Conservation (phyloP, 2,113 vertebrate species). For the Datnioides undecimradiatus region DNA sequence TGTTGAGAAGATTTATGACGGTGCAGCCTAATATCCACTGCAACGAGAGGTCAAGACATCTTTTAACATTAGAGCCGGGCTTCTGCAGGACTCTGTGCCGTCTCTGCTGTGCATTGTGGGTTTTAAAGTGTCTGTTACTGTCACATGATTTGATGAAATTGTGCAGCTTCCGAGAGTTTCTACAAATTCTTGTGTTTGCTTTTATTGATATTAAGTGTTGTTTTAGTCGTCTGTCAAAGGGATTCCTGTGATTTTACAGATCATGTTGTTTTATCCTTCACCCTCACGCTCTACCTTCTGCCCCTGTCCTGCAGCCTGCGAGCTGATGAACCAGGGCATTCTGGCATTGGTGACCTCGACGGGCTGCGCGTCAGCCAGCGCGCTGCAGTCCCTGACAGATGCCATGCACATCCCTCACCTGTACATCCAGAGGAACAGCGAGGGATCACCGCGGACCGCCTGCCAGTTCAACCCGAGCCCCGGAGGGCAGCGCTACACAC, state of each 20-base stretch:
- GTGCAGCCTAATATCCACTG: too few species aligned
- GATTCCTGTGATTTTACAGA: too few species aligned
- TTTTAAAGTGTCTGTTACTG: neutral
- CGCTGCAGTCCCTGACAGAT: conserved; percentile 96
- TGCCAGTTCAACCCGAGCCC: conserved; percentile 93
- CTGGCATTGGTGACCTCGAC: conserved; percentile 96
- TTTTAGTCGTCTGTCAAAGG: too few species aligned
- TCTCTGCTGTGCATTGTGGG: neutral
- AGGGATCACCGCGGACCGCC: conserved; percentile 92
- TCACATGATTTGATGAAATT: neutral
- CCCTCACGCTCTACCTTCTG: neutral
- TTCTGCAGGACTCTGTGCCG: neutral
- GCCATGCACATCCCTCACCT: conserved; percentile 99
- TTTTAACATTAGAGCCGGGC: neutral
- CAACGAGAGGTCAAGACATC: neutral
- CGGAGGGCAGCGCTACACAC: conserved; percentile 93
- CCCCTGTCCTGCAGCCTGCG: conserved; percentile 86
- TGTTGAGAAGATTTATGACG: conserved; percentile 13
- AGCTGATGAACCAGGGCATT: conserved; percentile 99
- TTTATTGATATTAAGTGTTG: neutral
- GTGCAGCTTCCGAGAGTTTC: neutral
- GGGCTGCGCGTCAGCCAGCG: conserved; percentile 94
- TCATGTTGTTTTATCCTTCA: neutral
- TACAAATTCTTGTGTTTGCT: neutral
- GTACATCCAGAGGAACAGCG: conserved; percentile 92